A percentile compares a stretch with the other conserved stretches of the same genome.
These are phyloP conservation scores for Crematogaster levior DNA, from an alignment of 2,888 invertebrate species.

Conservation along the genomic window DNA sequence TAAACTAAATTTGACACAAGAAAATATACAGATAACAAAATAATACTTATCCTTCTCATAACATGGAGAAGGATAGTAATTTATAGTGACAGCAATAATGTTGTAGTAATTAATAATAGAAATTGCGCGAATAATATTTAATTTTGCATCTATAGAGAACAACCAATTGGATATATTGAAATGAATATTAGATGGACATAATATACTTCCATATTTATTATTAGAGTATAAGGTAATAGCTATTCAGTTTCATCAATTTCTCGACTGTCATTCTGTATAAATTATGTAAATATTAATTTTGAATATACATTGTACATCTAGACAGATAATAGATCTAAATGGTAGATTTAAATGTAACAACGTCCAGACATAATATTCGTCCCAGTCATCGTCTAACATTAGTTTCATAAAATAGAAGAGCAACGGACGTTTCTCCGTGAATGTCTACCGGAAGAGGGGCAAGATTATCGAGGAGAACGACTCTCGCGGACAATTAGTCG, in stretches of 20 bases:
- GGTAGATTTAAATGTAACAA: not conserved
- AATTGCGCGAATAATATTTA: not conserved
- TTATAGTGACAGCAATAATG: not conserved
- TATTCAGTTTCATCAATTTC: not conserved
- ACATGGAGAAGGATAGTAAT: not conserved
- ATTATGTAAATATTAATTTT: not conserved
- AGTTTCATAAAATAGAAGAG: not conserved
- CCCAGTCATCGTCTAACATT: not conserved
- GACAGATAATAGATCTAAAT: not conserved
- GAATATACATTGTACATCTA: not conserved
- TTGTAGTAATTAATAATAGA: not conserved
- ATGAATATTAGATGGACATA: not conserved
- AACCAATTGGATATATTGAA: not conserved
- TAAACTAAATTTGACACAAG: not conserved
- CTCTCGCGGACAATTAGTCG: constrained; percentile 57
- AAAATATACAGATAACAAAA: not conserved
- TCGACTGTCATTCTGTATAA: not conserved
- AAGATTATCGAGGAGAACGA: constrained; percentile 15
- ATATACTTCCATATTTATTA: not conserved
- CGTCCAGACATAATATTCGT: not conserved
- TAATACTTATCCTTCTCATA: too few species aligned
- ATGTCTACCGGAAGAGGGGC: not conserved
- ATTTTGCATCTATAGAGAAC: not conserved
- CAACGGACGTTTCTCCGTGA: not conserved
- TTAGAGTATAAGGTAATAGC: not conserved